Conservation (phyloP, 2,888 invertebrate genomes). For the Harmothoe impar region DNA sequence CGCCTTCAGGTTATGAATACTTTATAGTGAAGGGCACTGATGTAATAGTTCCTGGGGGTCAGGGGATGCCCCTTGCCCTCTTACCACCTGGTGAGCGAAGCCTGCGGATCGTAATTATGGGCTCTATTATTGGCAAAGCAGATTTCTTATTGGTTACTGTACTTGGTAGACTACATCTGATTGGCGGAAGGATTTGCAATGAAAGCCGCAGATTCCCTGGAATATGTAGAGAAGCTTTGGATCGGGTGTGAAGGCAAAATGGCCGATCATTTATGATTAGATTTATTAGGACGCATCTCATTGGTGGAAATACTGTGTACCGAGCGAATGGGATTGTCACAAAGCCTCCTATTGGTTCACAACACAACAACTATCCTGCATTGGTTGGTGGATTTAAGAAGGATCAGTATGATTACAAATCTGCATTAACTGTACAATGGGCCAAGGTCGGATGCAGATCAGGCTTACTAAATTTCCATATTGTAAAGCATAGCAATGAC, state of each 20-base stretch:
- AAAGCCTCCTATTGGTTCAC: not conserved
- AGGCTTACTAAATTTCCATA: too few relatives aligned
- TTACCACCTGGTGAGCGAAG: not conserved
- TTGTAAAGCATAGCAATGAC: too few relatives aligned
- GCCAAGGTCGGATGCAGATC: too few relatives aligned
- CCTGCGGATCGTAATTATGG: not conserved
- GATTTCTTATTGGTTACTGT: not conserved
- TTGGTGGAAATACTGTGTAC: not conserved
- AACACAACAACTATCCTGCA: not conserved
- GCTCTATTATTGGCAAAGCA: not conserved
- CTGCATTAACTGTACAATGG: too few relatives aligned
- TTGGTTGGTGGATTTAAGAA: not conserved
- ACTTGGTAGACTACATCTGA: not conserved
- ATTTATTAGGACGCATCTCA: not conserved
- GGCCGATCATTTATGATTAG: not conserved
- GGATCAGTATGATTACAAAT: not conserved
- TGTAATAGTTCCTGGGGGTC: not conserved
- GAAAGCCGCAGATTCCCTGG: not conserved
- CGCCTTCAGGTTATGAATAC: not conserved
- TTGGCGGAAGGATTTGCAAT: not conserved
- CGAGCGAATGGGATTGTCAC: not conserved
- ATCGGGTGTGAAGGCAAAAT: not conserved
- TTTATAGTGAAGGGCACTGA: not conserved
- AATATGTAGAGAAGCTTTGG: not conserved
- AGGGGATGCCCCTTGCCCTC: not conserved